Evolutionary conservation across 23 tunicate genomes (phyloP).

Genomic region (Clavelina lepadiformis): DNA sequence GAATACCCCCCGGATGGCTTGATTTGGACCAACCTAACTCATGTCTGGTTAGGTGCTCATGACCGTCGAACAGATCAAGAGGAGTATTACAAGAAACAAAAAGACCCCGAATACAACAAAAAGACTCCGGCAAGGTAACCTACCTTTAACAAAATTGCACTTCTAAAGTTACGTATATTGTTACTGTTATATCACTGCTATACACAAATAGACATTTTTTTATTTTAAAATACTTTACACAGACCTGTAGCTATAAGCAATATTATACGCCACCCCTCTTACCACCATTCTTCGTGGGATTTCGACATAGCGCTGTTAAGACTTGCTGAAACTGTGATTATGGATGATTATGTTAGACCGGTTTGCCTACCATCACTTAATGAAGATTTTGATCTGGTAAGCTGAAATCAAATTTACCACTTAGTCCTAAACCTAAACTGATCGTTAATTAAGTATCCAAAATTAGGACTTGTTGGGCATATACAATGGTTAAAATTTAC

Average conservation of each 20-base stretch:
- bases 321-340: conserved; percentile 33
- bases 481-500: too few relatives aligned
- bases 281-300: conserved; percentile 21
- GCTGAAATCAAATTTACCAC: not conserved
- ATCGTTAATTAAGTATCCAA: too few relatives aligned
- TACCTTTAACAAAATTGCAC: too few relatives aligned
- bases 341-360: conserved; percentile 39
- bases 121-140: conserved; percentile 1
- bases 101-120: not conserved
- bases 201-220: too few relatives aligned
- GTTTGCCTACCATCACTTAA: conserved; percentile 39
- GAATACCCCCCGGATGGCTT: conserved; percentile 19
- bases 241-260: conserved; percentile 4
- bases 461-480: too few relatives aligned
- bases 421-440: not conserved
- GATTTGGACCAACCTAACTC: conserved; percentile 21
- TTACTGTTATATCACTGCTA: too few relatives aligned
- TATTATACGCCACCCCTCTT: conserved; percentile 33
- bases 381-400: conserved; percentile 33
- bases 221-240: not conserved
- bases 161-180: too few relatives aligned
- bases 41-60: conserved; percentile 82
- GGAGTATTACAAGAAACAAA: not conserved
- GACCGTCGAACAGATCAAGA: conserved; percentile 22
- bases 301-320: conserved; percentile 48